Conservation (phyloP, 2,888 invertebrate genomes). For the Anoplius nigerrimus region DNA sequence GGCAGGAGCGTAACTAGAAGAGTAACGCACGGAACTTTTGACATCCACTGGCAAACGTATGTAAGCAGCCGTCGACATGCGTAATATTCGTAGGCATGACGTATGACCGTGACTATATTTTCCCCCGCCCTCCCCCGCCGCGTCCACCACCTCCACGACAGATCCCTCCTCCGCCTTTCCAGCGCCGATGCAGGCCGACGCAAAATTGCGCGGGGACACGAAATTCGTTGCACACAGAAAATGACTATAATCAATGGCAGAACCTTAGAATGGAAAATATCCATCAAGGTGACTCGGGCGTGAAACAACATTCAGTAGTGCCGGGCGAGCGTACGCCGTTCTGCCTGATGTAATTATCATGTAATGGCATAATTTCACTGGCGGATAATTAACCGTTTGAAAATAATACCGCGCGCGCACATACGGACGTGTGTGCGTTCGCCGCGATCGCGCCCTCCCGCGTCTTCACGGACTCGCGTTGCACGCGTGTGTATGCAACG, state of each 20-base stretch:
- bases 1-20: no score
- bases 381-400: constrained; percentile 50
- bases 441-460: not conserved
- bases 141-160: no score
- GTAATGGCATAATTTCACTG: constrained; percentile 49
- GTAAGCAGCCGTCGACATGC: constrained; percentile 3
- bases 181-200: constrained; percentile 1
- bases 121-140: no score
- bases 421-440: not conserved
- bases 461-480: not conserved
- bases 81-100: not conserved
- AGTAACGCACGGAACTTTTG: constrained; percentile 8
- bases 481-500: constrained; percentile 2
- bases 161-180: not conserved
- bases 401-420: constrained; percentile 43
- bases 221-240: constrained; percentile 41
- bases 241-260: constrained; percentile 40
- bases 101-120: constrained; percentile 5
- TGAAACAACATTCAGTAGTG: constrained; percentile 49
- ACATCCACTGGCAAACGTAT: constrained; percentile 28
- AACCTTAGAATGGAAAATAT: constrained; percentile 49
- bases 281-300: constrained; percentile 56
- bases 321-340: constrained; percentile 12
- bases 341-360: constrained; percentile 50
- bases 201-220: constrained; percentile 16